Evolutionary conservation across 2,113 vertebrate genomes (phyloP).

Genomic region (Ciconia maguari): DNA sequence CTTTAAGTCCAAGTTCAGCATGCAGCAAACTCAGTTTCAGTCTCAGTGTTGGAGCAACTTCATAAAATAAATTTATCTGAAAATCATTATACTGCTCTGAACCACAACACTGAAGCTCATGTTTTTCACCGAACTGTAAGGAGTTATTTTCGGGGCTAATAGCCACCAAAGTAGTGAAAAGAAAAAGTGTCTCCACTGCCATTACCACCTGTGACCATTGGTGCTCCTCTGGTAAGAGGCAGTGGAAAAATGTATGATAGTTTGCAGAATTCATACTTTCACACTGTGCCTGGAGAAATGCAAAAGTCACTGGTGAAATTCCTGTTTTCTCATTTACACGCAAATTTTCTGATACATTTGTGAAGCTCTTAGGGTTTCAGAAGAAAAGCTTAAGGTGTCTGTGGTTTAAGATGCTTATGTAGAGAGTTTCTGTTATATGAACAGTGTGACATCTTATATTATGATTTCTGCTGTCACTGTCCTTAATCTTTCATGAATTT

Average conservation of each 20-base stretch:
- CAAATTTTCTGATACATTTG: background rate
- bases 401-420: background rate
- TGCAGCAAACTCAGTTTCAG: background rate
- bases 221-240: background rate
- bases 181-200: background rate
- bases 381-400: background rate
- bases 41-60: background rate
- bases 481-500: background rate
- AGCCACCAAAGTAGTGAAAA: background rate
- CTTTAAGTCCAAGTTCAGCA: background rate
- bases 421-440: background rate
- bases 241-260: background rate
- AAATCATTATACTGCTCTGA: background rate
- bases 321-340: background rate
- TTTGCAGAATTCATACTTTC: background rate
- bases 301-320: background rate
- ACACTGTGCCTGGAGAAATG: background rate
- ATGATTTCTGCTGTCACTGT: background rate
- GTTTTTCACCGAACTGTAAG: background rate
- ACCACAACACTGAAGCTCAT: accelerated
- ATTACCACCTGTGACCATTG: background rate
- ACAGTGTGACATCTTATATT: background rate
- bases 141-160: background rate
- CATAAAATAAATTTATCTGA: background rate
- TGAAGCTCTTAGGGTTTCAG: background rate